phyloP scores from a whole-genome alignment of 2,888 invertebrate genomes.

The Cabera pusaria region DNA sequence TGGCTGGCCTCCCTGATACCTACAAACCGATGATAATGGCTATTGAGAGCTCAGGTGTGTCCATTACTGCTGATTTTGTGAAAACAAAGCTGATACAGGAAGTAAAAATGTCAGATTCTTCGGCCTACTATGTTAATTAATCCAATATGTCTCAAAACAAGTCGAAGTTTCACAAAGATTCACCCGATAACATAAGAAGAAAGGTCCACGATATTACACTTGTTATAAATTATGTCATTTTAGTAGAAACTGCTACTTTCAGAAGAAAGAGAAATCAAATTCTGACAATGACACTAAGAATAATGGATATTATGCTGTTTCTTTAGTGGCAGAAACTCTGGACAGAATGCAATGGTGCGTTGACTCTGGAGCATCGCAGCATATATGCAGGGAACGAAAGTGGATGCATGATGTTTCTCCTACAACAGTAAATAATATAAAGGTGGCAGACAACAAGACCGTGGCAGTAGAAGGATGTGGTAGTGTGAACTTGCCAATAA shows the following conservation, averaged over 20 bases:
- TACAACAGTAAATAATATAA: neutral
- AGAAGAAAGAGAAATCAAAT: too few relatives aligned
- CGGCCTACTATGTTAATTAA: too few relatives aligned
- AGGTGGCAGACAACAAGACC: neutral
- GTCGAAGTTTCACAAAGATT: neutral
- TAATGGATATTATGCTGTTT: neutral
- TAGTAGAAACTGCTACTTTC: constrained; percentile 4
- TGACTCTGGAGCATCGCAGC: neutral
- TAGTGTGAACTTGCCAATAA: neutral
- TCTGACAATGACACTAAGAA: too few relatives aligned
- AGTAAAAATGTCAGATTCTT: constrained; percentile 2
- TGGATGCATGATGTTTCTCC: neutral
- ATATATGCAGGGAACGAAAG: neutral
- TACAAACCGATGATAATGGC: constrained; percentile 33
- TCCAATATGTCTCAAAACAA: too few relatives aligned
- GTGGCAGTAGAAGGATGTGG: neutral
- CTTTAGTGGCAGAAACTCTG: neutral
- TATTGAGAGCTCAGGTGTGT: constrained; percentile 23
- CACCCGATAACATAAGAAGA: constrained; percentile 1
- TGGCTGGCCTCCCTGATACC: constrained; percentile 23
- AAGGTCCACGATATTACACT: constrained; percentile 1
- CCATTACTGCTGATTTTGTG: constrained; percentile 15
- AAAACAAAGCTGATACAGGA: constrained; percentile 12
- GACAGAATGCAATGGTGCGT: neutral
- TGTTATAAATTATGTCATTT: constrained; percentile 10